Percentiles rank a stretch among this genome's conserved stretches.
Conservation (phyloP, 2,888 invertebrate genomes). For the Lathronympha strigana region DNA sequence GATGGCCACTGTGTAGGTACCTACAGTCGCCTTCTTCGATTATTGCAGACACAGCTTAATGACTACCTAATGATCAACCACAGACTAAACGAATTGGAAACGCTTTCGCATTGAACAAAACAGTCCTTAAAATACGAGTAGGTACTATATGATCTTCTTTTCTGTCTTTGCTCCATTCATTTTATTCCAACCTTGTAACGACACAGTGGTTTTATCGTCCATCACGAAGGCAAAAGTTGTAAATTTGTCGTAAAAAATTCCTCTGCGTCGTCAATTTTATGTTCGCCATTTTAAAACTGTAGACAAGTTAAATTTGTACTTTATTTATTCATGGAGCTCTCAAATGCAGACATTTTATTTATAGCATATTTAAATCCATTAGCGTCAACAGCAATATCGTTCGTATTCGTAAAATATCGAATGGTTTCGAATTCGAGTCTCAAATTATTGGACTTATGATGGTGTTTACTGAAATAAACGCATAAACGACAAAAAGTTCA, state of each 20-base stretch:
- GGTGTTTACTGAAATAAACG: background rate
- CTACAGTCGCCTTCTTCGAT: background rate
- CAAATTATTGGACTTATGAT: background rate
- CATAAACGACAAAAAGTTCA: too few relatives aligned
- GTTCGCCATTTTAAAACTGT: slow-evolving; percentile 28
- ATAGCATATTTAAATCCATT: slow-evolving; percentile 15
- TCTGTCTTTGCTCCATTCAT: slow-evolving; percentile 2
- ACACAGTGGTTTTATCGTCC: slow-evolving; percentile 28
- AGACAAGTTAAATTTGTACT: slow-evolving; percentile 24
- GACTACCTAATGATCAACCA: slow-evolving; percentile 4
- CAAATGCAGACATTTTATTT: slow-evolving; percentile 19
- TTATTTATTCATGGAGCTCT: slow-evolving; percentile 22
- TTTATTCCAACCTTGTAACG: slow-evolving; percentile 26
- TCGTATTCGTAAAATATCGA: background rate
- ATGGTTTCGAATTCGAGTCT: background rate
- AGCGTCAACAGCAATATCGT: background rate
- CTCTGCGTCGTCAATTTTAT: slow-evolving; percentile 33
- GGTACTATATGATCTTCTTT: background rate
- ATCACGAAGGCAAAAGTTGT: slow-evolving; percentile 27
- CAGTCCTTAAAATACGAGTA: background rate
- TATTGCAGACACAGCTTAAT: background rate
- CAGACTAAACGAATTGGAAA: background rate
- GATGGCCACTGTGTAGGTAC: too few relatives aligned
- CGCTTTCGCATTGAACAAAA: background rate
- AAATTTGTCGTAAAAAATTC: slow-evolving; percentile 38